phyloP scores from a whole-genome alignment of 53 echinoderm and acorn worm species.

The Patiria pectinifera region DNA sequence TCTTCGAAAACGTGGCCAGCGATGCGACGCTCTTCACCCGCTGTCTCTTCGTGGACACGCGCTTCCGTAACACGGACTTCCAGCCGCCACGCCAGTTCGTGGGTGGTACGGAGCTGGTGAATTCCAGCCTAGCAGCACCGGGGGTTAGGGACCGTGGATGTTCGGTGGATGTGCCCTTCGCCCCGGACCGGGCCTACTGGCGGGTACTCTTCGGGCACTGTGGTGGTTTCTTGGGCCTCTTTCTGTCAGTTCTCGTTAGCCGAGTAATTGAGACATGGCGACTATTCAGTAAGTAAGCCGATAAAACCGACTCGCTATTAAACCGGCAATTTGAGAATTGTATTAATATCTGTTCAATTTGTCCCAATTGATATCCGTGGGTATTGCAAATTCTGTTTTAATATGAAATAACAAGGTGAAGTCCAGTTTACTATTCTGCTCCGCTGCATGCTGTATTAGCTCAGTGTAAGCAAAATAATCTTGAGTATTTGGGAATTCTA shows the following conservation, averaged over 20 bases:
- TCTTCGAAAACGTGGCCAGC: slow-evolving; percentile 37
- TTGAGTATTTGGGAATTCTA: too few relatives aligned
- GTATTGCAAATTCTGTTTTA: neutral
- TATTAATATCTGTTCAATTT: neutral
- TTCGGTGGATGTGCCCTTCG: slow-evolving; percentile 60
- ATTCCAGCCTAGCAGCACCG: neutral
- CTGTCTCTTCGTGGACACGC: slow-evolving; percentile 26
- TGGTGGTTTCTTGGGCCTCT: slow-evolving; percentile 46
- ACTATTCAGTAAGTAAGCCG: slow-evolving; percentile 49
- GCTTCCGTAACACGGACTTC: slow-evolving; percentile 53
- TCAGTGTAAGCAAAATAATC: too few relatives aligned
- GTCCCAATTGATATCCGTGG: neutral
- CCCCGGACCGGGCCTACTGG: slow-evolving; percentile 58
- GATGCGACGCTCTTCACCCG: slow-evolving; percentile 40
- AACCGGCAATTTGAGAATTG: neutral
- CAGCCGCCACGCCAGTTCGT: slow-evolving; percentile 28
- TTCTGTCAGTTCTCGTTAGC: slow-evolving; percentile 27
- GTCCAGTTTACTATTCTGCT: too few relatives aligned
- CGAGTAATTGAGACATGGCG: slow-evolving; percentile 35
- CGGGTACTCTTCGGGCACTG: slow-evolving; percentile 33
- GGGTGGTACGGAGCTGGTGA: slow-evolving; percentile 18
- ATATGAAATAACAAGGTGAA: too few relatives aligned
- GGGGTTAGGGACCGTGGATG: slow-evolving; percentile 41
- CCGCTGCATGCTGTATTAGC: too few relatives aligned
- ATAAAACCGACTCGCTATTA: neutral